These are phyloP conservation scores for Recurvirostra avosetta DNA, from an alignment of 2,113 vertebrate genomes.

Conservation along the genomic window DNA sequence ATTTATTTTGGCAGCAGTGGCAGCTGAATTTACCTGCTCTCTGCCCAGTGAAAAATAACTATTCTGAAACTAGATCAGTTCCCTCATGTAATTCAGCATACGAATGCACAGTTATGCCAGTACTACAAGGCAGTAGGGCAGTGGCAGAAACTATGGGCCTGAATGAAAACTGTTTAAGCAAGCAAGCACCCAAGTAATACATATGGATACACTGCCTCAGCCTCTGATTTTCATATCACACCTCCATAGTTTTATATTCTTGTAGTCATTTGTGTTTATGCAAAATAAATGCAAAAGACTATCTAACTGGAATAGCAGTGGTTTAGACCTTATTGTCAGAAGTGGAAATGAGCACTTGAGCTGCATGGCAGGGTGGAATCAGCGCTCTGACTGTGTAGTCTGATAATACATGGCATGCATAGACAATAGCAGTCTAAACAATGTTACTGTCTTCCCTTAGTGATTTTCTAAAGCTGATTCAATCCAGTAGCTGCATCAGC, in stretches of 20 bases:
- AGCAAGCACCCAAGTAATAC: background rate
- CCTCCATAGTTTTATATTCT: background rate
- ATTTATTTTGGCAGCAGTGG: background rate
- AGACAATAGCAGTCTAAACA: background rate
- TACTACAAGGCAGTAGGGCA: background rate
- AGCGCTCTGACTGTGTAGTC: background rate
- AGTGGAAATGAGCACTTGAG: background rate
- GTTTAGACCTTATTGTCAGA: background rate
- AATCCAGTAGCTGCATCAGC: background rate
- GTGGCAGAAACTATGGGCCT: background rate
- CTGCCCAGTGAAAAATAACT: background rate
- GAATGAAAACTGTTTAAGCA: background rate
- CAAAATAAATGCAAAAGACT: background rate
- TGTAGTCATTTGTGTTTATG: background rate
- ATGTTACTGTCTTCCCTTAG: background rate
- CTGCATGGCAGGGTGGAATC: background rate
- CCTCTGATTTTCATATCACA: background rate
- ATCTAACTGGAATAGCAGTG: background rate
- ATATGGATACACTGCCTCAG: background rate
- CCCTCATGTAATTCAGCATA: background rate
- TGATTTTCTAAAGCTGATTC: constrained; percentile 15
- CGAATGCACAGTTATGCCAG: background rate
- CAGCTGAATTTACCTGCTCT: background rate
- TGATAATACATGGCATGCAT: background rate
- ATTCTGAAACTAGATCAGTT: background rate